phyloP scores from a whole-genome alignment of 2,797 vertebrate species.

The Syndactyla subalaris region DNA sequence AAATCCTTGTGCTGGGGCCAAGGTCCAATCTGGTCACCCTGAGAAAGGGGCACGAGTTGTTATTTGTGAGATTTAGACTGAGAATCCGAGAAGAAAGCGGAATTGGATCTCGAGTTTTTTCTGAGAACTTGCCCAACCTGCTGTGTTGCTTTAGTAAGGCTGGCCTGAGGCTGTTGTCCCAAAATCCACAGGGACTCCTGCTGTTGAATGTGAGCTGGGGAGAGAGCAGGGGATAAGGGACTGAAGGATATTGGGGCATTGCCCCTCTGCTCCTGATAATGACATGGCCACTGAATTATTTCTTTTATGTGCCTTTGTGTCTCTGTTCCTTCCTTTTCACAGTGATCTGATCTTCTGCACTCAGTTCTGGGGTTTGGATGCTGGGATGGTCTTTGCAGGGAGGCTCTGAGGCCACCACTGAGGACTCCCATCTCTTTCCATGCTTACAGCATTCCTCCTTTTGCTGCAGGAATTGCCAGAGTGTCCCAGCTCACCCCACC shows the following conservation, averaged over 20 bases:
- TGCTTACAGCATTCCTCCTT: neutral
- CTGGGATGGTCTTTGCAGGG: neutral
- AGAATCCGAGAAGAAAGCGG: fast-evolving
- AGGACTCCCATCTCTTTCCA: neutral
- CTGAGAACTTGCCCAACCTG: neutral
- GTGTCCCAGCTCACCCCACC: neutral
- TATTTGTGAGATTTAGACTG: neutral
- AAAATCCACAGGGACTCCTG: fast-evolving
- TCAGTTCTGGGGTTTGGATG: neutral
- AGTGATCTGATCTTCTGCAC: neutral
- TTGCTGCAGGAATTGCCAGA: neutral
- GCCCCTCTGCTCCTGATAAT: neutral
- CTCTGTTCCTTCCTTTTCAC: neutral
- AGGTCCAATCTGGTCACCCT: neutral
- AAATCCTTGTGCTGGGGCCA: neutral
- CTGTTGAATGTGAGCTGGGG: fast-evolving
- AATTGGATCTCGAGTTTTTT: neutral
- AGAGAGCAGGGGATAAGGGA: neutral
- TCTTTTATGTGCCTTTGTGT: neutral
- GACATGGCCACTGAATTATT: neutral
- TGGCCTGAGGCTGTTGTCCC: neutral
- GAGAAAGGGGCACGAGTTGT: fast-evolving
- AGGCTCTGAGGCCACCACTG: neutral
- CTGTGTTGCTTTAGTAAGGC: neutral
- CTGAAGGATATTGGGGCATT: neutral